Base-by-base conservation (phyloP, 2,888 invertebrate species). In the Ligdia adustata region DNA sequence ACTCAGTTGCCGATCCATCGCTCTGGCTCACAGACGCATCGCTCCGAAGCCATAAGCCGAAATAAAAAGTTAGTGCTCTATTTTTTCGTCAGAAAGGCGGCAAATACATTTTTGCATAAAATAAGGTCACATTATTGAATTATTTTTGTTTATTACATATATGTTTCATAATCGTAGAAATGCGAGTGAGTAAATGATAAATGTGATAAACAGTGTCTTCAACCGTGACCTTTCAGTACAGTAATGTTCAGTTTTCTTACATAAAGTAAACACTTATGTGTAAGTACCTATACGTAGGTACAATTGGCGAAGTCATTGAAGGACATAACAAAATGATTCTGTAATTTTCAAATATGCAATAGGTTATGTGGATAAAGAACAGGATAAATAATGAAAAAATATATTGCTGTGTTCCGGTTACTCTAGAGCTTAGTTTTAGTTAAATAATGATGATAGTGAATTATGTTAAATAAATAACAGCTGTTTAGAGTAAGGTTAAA, bases 1-100 rank as follows among this genome's bases (percentile, higher is more conserved):
- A 57, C 56, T 53, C 75, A 87, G 85, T 87, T 73, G 80, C 75
- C 73, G 75, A 80, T 75, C 74, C 60, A 52, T 55, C 62, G 37
- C 57, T 52, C 53, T 58, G 43, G 63, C 46, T 26, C 60, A 57
- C 53, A 53, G 56, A 54, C 67, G 66, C 60, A 62, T 69, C 64
- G 40, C 40, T 18, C 35, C 38, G 39, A 52, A 43, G 52, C 49
- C 41, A 38, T 35, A 42, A 48, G 22, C 12, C 16, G 32, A 33
- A 51, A 54, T 56, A 61, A 63, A 62, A 62, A 58, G 35, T 49
- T 48, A 49, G 64, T 64, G 52, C 49, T 54, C 11, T 34, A 27
- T 9, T 47, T 54, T 48, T 49, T 38, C 26, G 34, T 34, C 16
- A 28, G 50, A 48, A 43, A 37, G 11, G 16, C 50, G 29, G 29